Percentiles rank a stretch among this genome's conserved stretches.
Conservation (phyloP, 2,888 invertebrate genomes). For the Cephus sareptanus region DNA sequence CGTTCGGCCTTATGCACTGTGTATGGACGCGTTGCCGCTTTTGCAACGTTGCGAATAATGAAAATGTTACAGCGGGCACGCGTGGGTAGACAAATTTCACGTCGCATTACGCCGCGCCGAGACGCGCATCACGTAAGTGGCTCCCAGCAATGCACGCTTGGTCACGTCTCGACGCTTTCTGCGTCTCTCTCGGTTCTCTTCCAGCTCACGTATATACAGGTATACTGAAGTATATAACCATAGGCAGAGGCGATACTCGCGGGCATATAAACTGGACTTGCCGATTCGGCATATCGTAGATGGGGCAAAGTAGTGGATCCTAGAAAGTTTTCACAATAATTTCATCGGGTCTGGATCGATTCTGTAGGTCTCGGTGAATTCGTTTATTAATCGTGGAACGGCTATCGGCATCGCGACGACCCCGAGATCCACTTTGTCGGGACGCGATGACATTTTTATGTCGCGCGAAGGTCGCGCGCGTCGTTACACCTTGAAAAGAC, state of each 20-base stretch:
- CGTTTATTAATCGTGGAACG: not conserved
- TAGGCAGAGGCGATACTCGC: not conserved
- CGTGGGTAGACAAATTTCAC: not conserved
- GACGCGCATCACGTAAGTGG: not conserved
- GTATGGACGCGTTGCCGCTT: not conserved
- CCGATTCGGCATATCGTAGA: not conserved
- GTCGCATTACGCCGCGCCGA: not conserved
- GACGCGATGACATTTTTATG: not conserved
- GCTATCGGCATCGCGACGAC: not conserved
- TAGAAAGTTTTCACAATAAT: not conserved
- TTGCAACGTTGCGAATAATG: slow-evolving; percentile 3
- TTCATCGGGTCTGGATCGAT: too few relatives aligned
- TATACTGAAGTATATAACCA: not conserved
- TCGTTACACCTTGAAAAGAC: not conserved
- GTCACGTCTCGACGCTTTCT: not conserved
- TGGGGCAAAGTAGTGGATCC: not conserved
- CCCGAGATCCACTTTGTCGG: not conserved
- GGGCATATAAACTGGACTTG: not conserved
- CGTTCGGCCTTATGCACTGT: not conserved
- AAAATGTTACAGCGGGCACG: not conserved
- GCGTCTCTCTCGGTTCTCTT: not conserved
- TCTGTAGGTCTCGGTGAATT: not conserved
- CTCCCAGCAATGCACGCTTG: not conserved
- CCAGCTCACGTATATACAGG: not conserved
- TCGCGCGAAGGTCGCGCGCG: not conserved